Percentiles rank a stretch among this genome's conserved stretches.
Conservation (phyloP, 2,797 vertebrate genomes). For the Simalia tracyae region DNA sequence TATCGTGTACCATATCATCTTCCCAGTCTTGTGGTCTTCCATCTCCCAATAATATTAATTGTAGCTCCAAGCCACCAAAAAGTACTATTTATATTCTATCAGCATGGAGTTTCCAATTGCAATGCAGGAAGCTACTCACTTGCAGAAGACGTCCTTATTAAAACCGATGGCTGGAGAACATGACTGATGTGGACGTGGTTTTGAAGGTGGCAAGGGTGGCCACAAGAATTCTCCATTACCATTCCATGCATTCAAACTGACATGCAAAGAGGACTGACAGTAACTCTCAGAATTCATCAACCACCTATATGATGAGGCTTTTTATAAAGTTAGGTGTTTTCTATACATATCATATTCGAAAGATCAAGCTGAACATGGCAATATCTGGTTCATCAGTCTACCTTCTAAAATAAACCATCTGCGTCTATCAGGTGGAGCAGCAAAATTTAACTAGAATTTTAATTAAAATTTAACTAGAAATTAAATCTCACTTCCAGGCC, state of each 20-base stretch:
- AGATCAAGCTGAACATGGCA: background rate
- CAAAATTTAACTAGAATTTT: background rate
- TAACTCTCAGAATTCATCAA: background rate
- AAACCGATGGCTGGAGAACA: background rate
- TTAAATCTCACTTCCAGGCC: background rate
- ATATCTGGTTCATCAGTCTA: background rate
- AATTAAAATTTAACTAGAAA: background rate
- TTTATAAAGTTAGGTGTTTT: background rate
- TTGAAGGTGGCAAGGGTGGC: background rate
- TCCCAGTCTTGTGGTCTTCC: background rate
- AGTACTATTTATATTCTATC: background rate
- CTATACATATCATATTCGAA: background rate
- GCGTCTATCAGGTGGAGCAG: background rate
- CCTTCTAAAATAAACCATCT: background rate
- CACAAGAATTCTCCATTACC: background rate
- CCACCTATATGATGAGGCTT: background rate
- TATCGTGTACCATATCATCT: background rate
- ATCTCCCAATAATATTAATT: background rate
- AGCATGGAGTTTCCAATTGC: background rate
- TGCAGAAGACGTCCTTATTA: background rate
- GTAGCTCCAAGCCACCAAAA: background rate
- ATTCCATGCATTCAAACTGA: background rate
- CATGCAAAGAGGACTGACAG: background rate
- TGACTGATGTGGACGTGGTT: background rate
- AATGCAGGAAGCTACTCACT: background rate